These are phyloP conservation scores for Machimus rusticus DNA, from an alignment of 2,888 invertebrate genomes.

Conservation along the genomic window DNA sequence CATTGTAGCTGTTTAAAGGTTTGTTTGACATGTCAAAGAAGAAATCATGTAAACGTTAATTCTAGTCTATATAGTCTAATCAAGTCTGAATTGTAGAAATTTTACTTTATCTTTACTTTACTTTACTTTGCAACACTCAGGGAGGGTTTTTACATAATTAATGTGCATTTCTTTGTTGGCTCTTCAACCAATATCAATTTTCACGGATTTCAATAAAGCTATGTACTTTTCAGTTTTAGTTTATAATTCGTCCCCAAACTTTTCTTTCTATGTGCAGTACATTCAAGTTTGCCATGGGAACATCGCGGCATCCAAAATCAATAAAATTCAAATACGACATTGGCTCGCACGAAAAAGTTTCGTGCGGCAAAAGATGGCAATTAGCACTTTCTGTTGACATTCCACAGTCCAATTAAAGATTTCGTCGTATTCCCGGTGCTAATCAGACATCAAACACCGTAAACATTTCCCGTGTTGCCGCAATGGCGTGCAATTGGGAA, in stretches of 20 bases:
- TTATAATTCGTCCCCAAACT: not conserved
- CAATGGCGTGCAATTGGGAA: not conserved
- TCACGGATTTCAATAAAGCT: not conserved
- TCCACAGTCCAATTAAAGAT: conserved; percentile 27
- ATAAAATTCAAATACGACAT: not conserved
- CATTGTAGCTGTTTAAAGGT: too few species aligned
- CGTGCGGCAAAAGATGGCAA: not conserved
- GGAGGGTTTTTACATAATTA: too few species aligned
- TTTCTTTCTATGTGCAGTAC: not conserved
- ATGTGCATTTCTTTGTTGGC: too few species aligned
- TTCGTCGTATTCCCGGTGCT: not conserved
- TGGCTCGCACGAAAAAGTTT: conserved; percentile 5
- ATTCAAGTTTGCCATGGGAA: not conserved
- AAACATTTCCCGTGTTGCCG: conserved; percentile 15
- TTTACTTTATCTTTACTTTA: too few species aligned
- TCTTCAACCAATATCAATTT: not conserved
- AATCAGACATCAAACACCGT: conserved; percentile 23
- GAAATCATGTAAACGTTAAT: too few species aligned
- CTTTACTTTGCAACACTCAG: too few species aligned
- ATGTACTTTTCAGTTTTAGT: not conserved
- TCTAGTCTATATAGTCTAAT: too few species aligned
- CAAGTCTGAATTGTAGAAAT: too few species aligned
- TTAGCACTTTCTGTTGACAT: conserved; percentile 33
- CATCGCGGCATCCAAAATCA: not conserved
- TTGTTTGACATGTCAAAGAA: too few species aligned